Conservation (phyloP, 2,113 vertebrate genomes). For the Jacana jacana region DNA sequence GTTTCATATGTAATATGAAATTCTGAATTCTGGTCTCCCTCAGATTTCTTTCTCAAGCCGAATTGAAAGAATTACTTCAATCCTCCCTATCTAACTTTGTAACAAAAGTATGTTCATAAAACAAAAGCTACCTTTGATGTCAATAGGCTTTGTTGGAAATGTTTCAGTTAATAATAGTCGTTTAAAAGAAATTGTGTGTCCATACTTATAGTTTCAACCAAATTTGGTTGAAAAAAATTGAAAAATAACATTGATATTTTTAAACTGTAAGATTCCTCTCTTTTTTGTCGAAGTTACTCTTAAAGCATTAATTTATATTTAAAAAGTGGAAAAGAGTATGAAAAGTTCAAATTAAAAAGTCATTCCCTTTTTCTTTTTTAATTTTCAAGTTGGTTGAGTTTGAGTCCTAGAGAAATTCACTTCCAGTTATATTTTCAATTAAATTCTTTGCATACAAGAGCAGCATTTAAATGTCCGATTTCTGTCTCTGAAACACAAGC, state of each 20-base stretch:
- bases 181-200: background rate
- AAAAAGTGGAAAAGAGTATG: background rate
- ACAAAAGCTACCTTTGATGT: background rate
- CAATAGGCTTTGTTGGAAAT: background rate
- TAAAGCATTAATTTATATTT: background rate
- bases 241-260: background rate
- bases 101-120: background rate
- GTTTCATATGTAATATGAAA: background rate
- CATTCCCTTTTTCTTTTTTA: background rate
- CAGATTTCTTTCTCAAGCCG: background rate
- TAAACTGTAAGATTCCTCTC: background rate
- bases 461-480: background rate
- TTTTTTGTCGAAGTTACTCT: background rate
- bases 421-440: background rate
- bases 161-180: background rate
- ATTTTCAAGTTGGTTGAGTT: constrained; percentile 22
- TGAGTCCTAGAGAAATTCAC: background rate
- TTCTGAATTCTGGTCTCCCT: background rate
- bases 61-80: background rate
- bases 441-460: background rate
- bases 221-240: background rate
- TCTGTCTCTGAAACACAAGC: background rate
- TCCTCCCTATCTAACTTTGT: background rate
- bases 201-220: background rate
- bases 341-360: background rate